Conservation (phyloP, 2,888 invertebrate genomes). For the Apocheima hispidaria region DNA sequence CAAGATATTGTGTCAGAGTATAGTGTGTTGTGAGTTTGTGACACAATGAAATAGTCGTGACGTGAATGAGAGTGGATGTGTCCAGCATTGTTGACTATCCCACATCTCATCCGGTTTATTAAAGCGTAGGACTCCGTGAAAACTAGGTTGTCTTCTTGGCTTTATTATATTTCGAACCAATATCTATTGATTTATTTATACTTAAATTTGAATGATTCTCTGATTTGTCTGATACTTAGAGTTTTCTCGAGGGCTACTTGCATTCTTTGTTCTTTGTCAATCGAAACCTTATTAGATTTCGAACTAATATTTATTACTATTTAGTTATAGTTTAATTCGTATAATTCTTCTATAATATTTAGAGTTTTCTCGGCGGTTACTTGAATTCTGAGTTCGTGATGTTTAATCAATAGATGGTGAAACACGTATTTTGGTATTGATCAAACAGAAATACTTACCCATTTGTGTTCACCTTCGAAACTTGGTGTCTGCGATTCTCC, state of each 20-base stretch:
- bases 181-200: too few species aligned
- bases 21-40: slow-evolving; percentile 24
- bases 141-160: too few species aligned
- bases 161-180: too few species aligned
- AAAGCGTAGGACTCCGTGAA: neutral
- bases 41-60: slow-evolving; percentile 62
- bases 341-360: neutral
- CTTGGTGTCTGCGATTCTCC: neutral
- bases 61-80: slow-evolving; percentile 54
- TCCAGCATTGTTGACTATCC: slow-evolving; percentile 56
- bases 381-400: slow-evolving; percentile 26
- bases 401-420: slow-evolving; percentile 15
- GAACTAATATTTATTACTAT: too few species aligned
- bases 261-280: too few species aligned
- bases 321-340: too few species aligned
- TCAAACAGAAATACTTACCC: slow-evolving; percentile 5
- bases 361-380: neutral
- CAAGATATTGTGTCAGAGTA: slow-evolving; percentile 16
- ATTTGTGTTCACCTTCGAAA: neutral
- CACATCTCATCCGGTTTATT: slow-evolving; percentile 60
- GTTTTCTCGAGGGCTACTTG: too few species aligned
- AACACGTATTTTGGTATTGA: slow-evolving; percentile 11
- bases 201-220: too few species aligned
- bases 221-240: too few species aligned
- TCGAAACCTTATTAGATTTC: too few species aligned